Base-by-base conservation (phyloP, 2,797 vertebrate genomes). In the Danio jaintianensis region DNA sequence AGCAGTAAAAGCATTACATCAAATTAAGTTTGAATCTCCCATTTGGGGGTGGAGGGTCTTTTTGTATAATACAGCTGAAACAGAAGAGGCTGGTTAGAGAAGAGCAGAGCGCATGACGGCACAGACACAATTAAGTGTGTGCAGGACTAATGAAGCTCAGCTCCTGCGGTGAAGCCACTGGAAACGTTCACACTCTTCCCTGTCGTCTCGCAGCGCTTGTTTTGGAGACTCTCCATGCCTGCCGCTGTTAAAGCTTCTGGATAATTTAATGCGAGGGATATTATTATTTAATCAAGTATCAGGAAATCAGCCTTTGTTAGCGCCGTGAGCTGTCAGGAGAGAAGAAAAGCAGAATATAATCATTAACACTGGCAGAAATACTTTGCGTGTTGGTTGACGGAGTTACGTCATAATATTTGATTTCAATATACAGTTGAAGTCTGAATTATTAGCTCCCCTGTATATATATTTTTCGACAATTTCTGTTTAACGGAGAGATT, bases 201-300 rank as follows among this genome's bases (percentile, higher is more conserved):
- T 71, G 61, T 58, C 55, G 36, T 36, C 59, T 72, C 48, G 53
- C 42, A 47, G 12, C 4, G 15, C 50, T 66, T 48, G 52, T 56
- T 68, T 78, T 50, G 50, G 22, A 55, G 42, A 29, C 12, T 52
- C 16, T 53, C 53, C 20, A 40, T 43, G 15, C 71, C 7, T 50
- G 43, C 7, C 75, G 58, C 48, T 68, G 48, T 80, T 72, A 74
- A 42, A 62, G 42, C 81, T 84, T 47, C 67, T 74, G 53, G 73
- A 75, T 85, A 79, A 84, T 86, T 79, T 36, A 85, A 77, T 83
- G 76, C 80, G 88, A 83, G 82, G 7, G 43, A 77, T 81, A 85
- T 87, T 79, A 87, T 81, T 88, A 84, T 89, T 89, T 90, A 67
- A 90, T 85, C 22, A 83, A 74, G 58, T 67, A 81, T 80, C 64